Base-by-base conservation (phyloP, 1,140 invertebrate species). In the Argopecten irradians region DNA sequence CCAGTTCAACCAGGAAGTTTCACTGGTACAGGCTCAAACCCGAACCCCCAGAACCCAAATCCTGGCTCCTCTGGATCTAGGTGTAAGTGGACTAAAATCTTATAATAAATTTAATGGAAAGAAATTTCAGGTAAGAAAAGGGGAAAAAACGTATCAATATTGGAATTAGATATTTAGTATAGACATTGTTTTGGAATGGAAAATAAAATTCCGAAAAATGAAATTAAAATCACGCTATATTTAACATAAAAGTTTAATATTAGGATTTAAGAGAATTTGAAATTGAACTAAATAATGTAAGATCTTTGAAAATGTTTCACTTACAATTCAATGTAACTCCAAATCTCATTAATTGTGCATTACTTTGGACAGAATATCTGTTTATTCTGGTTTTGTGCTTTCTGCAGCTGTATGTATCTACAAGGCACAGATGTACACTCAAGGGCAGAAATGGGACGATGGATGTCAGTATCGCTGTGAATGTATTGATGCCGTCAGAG, bases 361-460 rank as follows among this genome's bases (percentile, higher is more conserved):
- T 22, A 33, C 22, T 84, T 1, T 84, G 7, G 28, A 34, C 22
- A 84, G 33, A 13, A n/a, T n/a, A n/a, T n/a, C n/a, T n/a, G 13
- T 16, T 35, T 35, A 9, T 14, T 55, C n/a, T 82, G 82, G 34
- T 35, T n/a, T 33, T 34, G 32, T 84, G 33, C n/a, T 11, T 90
- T 46, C 86, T 89, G 33, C 87, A 93, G 92, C 86, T 16, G 43
- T 86, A 28, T 93, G 92, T 91, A 90, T 93, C n/a, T 93, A 93
- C 91, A 92, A 93, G 88, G 91, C 90, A 34, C 82, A 85, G 11
- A 87, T 85, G 1, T 92, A 92, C 85, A 89, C 87, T 28, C 88
- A 90, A 28, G 92, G 92, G 41, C 71, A 91, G 46, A 92, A 86
- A 36, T 93, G 92, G 92, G 89, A 93, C 84, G 92, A 93, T 91